Evolutionary conservation across 2,888 invertebrate genomes (phyloP), one percentile per base, ranked within the genome.

Genomic region (Palloptera scutellata): DNA sequence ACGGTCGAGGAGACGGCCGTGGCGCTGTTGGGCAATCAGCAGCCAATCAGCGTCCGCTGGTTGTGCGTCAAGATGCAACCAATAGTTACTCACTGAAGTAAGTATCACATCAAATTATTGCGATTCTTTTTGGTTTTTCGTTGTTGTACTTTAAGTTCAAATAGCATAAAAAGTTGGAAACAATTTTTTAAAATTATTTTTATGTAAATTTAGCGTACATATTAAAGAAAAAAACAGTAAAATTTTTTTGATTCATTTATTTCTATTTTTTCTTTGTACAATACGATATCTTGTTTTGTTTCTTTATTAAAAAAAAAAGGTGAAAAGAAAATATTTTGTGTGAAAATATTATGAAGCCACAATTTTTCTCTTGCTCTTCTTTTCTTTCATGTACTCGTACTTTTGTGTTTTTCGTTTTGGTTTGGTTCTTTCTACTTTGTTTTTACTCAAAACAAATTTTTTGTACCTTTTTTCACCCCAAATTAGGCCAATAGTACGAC

Each of bases 11-110:
- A 12, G 58, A 65, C 10, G 70, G 67, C 52, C 61, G 69, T 45
- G 78, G 78, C 64, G 68, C 61, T 42, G 65, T 30, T 58, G 63
- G 61, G 45, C 67, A 67, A 30, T 69, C 72, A 43, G 76, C 79
- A 62, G 79, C 84, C 66, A 81, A 76, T 68, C 83, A 84, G 75
- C 87, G 90, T 79, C 91, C 89, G 78, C 87, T 89, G 80, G 88
- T 88, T 76, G 85, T 91, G 71, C 87, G 92, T 43, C 92, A 92
- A 84, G 92, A 92, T 84, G 92, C 92, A 81, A 91, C 92, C 83
- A 90, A 91, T 75, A 91, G 91, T 81, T 89, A 92, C 79, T 91
- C 92, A 84, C 91, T 92, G 87, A 94, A 92, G 94, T 94, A 87
- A 88, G 91, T 88, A 75, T 9, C 6, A 30, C 30, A 30, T 30